phyloP scores from a whole-genome alignment of 2,888 invertebrate genomes.

The Papilio elwesi region DNA sequence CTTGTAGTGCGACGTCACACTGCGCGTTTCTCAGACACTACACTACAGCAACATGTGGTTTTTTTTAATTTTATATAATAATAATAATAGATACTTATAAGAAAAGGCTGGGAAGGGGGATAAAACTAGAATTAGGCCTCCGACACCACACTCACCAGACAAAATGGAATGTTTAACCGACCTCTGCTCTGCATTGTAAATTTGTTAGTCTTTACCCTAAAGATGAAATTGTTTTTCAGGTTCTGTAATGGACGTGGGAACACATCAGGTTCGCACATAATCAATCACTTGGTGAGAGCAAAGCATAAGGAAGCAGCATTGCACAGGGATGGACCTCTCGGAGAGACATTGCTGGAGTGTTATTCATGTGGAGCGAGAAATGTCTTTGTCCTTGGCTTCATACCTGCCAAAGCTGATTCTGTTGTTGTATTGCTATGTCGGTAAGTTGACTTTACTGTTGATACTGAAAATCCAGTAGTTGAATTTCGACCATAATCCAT shows the following conservation, averaged over 20 bases:
- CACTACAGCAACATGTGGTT: too few relatives aligned
- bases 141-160: too few relatives aligned
- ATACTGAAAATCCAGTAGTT: neutral
- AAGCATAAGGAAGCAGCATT: conserved; percentile 99
- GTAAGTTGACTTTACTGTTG: conserved; percentile 57
- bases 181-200: too few relatives aligned
- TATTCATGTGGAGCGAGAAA: conserved; percentile 99
- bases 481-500: too few relatives aligned
- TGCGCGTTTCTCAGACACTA: too few relatives aligned
- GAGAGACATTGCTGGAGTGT: conserved; percentile 98
- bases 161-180: too few relatives aligned
- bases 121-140: too few relatives aligned
- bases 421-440: conserved; percentile 98
- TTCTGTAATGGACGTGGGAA: conserved; percentile 99
- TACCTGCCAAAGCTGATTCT: conserved; percentile 99
- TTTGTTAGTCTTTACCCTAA: neutral
- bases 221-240: conserved; percentile 54
- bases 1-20: too few relatives aligned
- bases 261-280: conserved; percentile 99
- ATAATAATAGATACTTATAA: too few relatives aligned
- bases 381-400: conserved; percentile 99
- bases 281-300: conserved; percentile 99
- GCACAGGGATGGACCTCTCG: conserved; percentile 98
- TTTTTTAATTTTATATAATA: too few relatives aligned
- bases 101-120: too few relatives aligned